phyloP scores from a whole-genome alignment of 2,797 vertebrate genomes.

The Cuniculus paca region DNA sequence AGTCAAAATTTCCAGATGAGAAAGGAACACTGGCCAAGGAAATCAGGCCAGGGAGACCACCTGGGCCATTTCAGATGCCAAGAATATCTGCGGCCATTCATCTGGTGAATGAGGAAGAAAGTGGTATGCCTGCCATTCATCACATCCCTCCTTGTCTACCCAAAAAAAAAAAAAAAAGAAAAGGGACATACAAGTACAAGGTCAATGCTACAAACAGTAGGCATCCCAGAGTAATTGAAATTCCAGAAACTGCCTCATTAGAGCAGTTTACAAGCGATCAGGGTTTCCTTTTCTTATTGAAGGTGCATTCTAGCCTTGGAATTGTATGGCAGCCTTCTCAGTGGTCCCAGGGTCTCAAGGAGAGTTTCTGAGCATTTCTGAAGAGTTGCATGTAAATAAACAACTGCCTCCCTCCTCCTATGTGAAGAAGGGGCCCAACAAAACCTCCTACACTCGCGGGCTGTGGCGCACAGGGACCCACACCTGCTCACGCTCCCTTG shows the following conservation, averaged over 20 bases:
- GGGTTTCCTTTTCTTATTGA: constrained; percentile 62
- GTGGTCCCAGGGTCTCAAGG: not conserved
- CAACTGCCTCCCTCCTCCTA: no score
- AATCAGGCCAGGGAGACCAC: constrained; percentile 92
- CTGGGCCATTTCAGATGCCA: constrained; percentile 92
- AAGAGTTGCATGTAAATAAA: constrained; percentile 20
- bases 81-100: constrained; percentile 89
- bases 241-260: constrained; percentile 80
- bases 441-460: not conserved
- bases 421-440: not conserved
- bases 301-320: constrained; percentile 27
- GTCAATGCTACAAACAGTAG: constrained; percentile 78
- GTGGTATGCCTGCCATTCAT: constrained; percentile 83
- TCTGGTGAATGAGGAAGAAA: constrained; percentile 85
- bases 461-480: not conserved
- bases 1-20: constrained; percentile 92
- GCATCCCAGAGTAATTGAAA: constrained; percentile 74
- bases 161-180: not conserved
- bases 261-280: not conserved
- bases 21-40: constrained; percentile 89
- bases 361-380: not conserved
- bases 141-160: constrained; percentile 33
- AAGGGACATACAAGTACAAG: constrained; percentile 67
- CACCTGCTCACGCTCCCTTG: not conserved
- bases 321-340: not conserved